Conservation (phyloP, 1,140 invertebrate genomes). For the Aphelinus certus region DNA sequence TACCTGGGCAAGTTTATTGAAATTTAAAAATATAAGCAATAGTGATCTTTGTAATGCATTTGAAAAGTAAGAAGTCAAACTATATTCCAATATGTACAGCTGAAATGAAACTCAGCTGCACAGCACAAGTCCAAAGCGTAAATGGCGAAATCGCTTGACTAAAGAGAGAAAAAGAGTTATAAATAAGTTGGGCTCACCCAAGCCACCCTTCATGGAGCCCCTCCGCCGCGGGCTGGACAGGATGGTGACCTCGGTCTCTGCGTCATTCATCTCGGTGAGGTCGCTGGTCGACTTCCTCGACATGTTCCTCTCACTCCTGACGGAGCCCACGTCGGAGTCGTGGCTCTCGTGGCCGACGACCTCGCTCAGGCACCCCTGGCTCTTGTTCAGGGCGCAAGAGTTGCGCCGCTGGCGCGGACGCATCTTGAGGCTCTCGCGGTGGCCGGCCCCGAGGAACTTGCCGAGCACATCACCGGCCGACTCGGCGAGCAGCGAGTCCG, state of each 20-base stretch:
- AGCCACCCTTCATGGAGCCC: slow-evolving; percentile 72
- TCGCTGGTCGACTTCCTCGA: slow-evolving; percentile 77
- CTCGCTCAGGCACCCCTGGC: slow-evolving; percentile 55
- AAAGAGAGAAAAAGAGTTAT: too few relatives aligned
- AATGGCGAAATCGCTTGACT: too few relatives aligned
- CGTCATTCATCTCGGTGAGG: slow-evolving; percentile 73
- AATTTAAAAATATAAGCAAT: too few relatives aligned
- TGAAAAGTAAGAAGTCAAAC: too few relatives aligned
- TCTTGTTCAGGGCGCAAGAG: slow-evolving; percentile 40
- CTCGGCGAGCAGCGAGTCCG: background rate
- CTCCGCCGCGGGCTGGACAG: slow-evolving; percentile 71
- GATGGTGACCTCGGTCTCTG: slow-evolving; percentile 70
- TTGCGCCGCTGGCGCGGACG: background rate
- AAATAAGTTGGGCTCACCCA: slow-evolving; percentile 54
- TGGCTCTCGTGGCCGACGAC: slow-evolving; percentile 19
- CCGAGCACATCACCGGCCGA: background rate
- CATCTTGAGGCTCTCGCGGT: background rate
- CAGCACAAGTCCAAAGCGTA: too few relatives aligned
- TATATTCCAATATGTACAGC: too few relatives aligned
- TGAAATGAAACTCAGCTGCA: too few relatives aligned
- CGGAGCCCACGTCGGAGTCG: background rate
- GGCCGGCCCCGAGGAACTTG: background rate
- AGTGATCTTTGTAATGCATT: too few relatives aligned
- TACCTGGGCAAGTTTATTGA: too few relatives aligned
- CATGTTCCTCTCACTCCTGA: slow-evolving; percentile 45